Evolutionary conservation across 2,888 invertebrate genomes (phyloP), one percentile per base, ranked within the genome.

Genomic region (Helobdella robusta): DNA sequence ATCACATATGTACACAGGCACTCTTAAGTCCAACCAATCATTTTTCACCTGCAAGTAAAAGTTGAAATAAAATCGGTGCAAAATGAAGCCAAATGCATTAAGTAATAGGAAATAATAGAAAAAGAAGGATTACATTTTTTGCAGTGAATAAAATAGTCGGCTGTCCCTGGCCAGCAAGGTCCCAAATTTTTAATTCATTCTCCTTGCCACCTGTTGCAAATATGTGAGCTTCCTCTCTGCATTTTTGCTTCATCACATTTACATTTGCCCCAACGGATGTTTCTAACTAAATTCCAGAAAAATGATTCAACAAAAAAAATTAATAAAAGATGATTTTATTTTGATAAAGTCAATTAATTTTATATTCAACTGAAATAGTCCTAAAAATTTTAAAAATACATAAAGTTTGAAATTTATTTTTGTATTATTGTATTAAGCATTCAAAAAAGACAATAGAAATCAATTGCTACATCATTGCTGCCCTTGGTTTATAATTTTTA

Each of bases 161-260:
- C 18, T 74, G 68, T 2, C 70, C 78, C 18, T 74, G 68, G 2
- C 70, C 82, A 71, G 73, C 82, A 74, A 88, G 75, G 73, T 90
- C 87, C 85, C 88, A 94, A 0, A 95, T 77, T 81, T 91, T 91
- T 0, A 95, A 79, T 72, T 89, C 89, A 75, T 91, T 90, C 73
- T 87, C 88, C 77, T 89, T 87, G 0, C 97, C 95, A 25, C 94
- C 95, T 70, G 86, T 90, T 4, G 88, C 93, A 72, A n/a, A n/a
- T n/a, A 92, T 83, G 28, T 87, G 73, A 63, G 85, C 83, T 44
- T 36, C 15, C 25, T 59, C 20, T 30, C 28, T 32, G 11, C 15
- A 32, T n/a, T 28, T 59, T 28, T 59, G 25, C 28, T 83, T 81
- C 84, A 91, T 84, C 68, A 83, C 82, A 59, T 84, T 83, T 48